Percentiles rank a stretch among this genome's conserved stretches.
Evolutionary conservation across 2,797 vertebrate genomes (phyloP).

Genomic region (Tragopan temminckii): DNA sequence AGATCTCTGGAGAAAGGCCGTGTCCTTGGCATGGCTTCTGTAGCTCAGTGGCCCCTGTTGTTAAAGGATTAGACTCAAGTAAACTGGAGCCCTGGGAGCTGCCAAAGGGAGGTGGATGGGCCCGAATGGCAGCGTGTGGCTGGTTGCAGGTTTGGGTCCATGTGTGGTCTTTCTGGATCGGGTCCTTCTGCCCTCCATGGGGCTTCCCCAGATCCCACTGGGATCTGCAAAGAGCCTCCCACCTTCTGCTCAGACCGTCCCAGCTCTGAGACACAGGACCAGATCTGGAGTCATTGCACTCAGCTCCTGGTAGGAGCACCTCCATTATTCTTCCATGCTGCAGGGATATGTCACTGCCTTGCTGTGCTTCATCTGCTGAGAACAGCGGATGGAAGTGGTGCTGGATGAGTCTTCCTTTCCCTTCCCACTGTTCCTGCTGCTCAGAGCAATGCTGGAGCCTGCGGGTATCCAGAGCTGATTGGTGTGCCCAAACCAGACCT

Average conservation of each 20-base stretch:
- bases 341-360: accelerated
- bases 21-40: neutral
- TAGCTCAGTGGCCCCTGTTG: neutral
- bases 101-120: neutral
- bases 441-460: neutral
- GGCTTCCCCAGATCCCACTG: neutral
- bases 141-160: neutral
- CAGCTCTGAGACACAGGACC: neutral
- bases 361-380: neutral
- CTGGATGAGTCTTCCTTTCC: neutral
- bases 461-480: neutral
- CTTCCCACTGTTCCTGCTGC: neutral
- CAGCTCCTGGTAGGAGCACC: neutral
- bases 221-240: neutral
- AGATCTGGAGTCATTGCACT: neutral
- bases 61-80: neutral
- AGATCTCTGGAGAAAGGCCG: neutral
- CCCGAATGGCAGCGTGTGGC: neutral
- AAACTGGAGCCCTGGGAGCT: neutral
- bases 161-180: neutral
- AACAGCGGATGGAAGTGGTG: neutral
- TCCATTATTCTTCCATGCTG: neutral
- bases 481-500: accelerated
- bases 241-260: neutral
- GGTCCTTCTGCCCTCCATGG: neutral